These are phyloP conservation scores for Pseudococcus viburni DNA, from an alignment of 2,888 invertebrate genomes.

Conservation along the genomic window DNA sequence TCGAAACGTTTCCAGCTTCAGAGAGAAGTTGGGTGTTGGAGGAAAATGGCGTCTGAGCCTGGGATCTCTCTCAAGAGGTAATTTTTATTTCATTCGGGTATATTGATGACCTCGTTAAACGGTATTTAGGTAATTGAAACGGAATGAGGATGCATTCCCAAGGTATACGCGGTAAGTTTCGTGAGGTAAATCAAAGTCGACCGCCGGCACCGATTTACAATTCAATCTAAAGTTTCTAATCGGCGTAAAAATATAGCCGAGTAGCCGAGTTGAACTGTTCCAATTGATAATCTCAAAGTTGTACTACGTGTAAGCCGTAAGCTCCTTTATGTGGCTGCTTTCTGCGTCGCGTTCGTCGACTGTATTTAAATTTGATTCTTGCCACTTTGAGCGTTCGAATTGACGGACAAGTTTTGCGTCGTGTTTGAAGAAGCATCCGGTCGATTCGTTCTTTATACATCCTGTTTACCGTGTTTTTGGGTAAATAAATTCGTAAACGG, in stretches of 20 bases:
- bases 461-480: no score
- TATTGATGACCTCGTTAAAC: neutral
- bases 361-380: conserved; percentile 5
- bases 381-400: neutral
- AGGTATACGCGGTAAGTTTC: neutral
- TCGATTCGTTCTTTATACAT: no score
- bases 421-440: no score
- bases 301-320: neutral
- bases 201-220: neutral
- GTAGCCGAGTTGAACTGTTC: neutral
- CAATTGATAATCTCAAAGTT: conserved; percentile 25
- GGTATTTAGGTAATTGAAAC: conserved; percentile 9
- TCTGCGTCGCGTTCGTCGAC: neutral
- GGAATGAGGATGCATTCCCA: conserved; percentile 15
- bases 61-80: neutral
- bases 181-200: neutral
- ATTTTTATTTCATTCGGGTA: conserved; percentile 10
- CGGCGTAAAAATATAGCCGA: conserved; percentile 12
- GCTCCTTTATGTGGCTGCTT: neutral
- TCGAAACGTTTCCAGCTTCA: no score
- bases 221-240: conserved; percentile 32
- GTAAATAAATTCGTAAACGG: no score
- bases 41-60: neutral
- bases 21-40: no score
- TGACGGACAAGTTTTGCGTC: no score